Percentiles rank a stretch among this genome's conserved stretches.
Evolutionary conservation across 92 coral and sea anemone genomes (phyloP).

Genomic region (Zoanthus gigantus): DNA sequence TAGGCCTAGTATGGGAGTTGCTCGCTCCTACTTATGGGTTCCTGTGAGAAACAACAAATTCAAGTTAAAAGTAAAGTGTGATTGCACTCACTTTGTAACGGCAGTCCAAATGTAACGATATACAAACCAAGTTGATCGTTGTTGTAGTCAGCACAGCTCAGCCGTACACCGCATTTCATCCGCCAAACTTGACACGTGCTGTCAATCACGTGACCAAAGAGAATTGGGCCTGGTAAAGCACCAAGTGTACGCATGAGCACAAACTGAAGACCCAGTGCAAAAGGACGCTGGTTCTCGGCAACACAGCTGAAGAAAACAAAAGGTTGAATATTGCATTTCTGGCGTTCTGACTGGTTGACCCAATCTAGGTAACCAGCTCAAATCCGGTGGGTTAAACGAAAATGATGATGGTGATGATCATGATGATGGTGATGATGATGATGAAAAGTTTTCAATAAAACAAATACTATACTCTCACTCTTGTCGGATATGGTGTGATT

Average conservation of each 20-base stretch:
- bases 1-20: too few species aligned
- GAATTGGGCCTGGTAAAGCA: slow-evolving; percentile 22
- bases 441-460: too few species aligned
- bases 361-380: neutral
- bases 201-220: slow-evolving; percentile 36
- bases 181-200: slow-evolving; percentile 34
- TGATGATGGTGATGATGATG: too few species aligned
- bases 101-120: neutral
- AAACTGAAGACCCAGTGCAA: slow-evolving; percentile 28
- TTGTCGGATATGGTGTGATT: too few species aligned
- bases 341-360: neutral
- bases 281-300: slow-evolving; percentile 21
- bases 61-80: neutral
- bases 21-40: too few species aligned
- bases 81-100: neutral
- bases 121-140: neutral
- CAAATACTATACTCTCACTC: too few species aligned
- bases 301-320: neutral
- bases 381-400: too few species aligned
- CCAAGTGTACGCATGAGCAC: slow-evolving; percentile 25
- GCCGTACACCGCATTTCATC: neutral
- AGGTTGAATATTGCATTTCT: neutral
- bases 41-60: too few species aligned
- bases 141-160: slow-evolving; percentile 27
- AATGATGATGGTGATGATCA: too few species aligned